Evolutionary conservation across 2,888 invertebrate species (phyloP).

Genomic region (Emesis furor): DNA sequence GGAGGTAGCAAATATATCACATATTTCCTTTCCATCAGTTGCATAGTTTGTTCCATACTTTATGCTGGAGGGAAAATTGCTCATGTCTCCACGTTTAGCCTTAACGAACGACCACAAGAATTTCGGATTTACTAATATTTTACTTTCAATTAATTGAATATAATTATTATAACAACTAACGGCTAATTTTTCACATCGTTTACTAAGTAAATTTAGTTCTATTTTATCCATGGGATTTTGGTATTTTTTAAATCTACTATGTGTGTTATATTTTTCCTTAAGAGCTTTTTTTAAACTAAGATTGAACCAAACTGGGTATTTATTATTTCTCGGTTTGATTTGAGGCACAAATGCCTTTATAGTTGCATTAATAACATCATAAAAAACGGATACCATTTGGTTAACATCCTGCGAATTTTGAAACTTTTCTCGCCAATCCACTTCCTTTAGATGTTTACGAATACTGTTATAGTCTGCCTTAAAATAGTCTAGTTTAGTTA

Average conservation of each 20-base stretch:
- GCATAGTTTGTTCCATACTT: too few species aligned
- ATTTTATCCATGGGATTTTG: neutral
- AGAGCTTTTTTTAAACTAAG: neutral
- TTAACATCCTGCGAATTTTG: neutral
- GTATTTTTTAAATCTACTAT: neutral
- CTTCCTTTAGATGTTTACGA: neutral
- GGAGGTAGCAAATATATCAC: too few species aligned
- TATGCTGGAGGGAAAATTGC: too few species aligned
- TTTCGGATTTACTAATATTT: too few species aligned
- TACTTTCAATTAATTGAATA: too few species aligned
- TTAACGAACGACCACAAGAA: too few species aligned
- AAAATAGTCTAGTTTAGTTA: neutral
- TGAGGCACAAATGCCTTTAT: neutral
- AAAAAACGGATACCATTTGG: neutral
- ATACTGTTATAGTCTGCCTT: neutral
- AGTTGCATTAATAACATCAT: neutral
- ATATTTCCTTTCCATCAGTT: too few species aligned
- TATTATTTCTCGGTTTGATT: neutral
- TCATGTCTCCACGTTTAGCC: too few species aligned
- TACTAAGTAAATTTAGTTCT: neutral
- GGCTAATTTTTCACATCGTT: neutral
- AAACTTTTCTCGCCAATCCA: neutral
- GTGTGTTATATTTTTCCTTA: too few species aligned
- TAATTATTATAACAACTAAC: neutral
- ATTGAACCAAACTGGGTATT: neutral